Base-by-base conservation (phyloP, 2,888 invertebrate species). In the Cataglyphis altisquamis region DNA sequence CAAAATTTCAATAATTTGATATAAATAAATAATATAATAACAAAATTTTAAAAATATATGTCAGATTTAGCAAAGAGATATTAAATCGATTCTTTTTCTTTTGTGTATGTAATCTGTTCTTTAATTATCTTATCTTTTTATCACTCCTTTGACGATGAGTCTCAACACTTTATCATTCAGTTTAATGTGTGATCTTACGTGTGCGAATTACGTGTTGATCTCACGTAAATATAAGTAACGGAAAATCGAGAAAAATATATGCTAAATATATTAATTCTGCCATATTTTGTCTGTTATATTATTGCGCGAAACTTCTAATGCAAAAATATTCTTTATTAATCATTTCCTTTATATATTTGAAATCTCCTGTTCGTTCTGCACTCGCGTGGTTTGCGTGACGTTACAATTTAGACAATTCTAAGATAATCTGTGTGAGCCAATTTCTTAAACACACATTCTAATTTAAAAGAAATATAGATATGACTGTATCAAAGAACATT, bases 61-160 rank as follows among this genome's bases (percentile, higher is more conserved):
- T 52, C 8, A 32, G 12, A 10, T 62, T 48, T 48, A 21, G 18
- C 12, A n/a, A 45, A 25, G 0, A 78, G 8, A 10, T 62, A 36
- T 78, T 80, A 62, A 3, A 1, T 25, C 45, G 41, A 39, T n/a
- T 75, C 21, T 25, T 6, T 78, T 73, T 41, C 64, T 52, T 52
- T 52, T n/a, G 3, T 48, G 21, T 70, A 45, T 70, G 45, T 62
- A 70, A 72, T 80, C 45, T 70, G 36, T 60, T 80, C 60, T 80
- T 70, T 78, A 80, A 80, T 70, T 80, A 80, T 80, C 78, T 80
- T 80, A 80, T 80, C 78, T 80, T 25, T 72, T 77, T 80, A 80
- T 80, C 78, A 29, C 25, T 45, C 18, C 45, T 68, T 41, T 45
- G 36, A 48, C 25, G 60, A 36, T 36, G 36, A 80, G 9, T 72